Evolutionary conservation across 2,888 invertebrate species (phyloP), one percentile per base, ranked within the genome.

Genomic region (Ophonus ardosiacus): DNA sequence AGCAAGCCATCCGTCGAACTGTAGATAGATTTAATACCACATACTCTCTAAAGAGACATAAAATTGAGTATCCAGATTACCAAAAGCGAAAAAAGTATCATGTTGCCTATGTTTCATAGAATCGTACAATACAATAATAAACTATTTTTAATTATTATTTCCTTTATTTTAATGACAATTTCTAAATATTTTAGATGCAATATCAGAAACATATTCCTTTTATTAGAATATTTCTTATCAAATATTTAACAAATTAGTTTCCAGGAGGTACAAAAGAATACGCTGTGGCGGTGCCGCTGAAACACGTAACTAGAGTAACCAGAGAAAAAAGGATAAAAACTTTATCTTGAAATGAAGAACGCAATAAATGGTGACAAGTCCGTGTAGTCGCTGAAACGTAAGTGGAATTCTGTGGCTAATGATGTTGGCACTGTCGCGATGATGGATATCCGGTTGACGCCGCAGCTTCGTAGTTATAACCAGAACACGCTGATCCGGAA

Each of bases 361-460:
- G n/a, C 40, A 43, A 74, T 40, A 79, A n/a, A 79, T 61, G 59
- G 31, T 38, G 31, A 79, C 61, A 79, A 74, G 71, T 68, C 7
- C 31, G 15, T 0, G 38, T 17, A 17, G 6, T 59, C 59, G 13
- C 59, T 2, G 40, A n/a, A 43, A 59, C 61, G 79, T 61, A 57
- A 78, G 57, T 31, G 40, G 78, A 56, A 51, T 10, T 8, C 43
- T 13, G 13, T 10, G 43, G 43, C 15, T 17, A 38, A 38, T 40
- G 7, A 7, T 24, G 17, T 71, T 74, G 43, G 71, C 71, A 7
- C 10, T 5, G 71, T 56, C 65, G 40, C 78, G 78, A 78, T 84
- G 84, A 84, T 84, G 78, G 65, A 84, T 84, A 84, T 84, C 84
- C 78, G 84, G 65, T 63, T 83, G 83, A 83, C 83, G 76, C 76